Percentiles rank a stretch among this genome's conserved stretches.
Conservation (phyloP, 2,888 invertebrate genomes). For the Oasisia sp. region DNA sequence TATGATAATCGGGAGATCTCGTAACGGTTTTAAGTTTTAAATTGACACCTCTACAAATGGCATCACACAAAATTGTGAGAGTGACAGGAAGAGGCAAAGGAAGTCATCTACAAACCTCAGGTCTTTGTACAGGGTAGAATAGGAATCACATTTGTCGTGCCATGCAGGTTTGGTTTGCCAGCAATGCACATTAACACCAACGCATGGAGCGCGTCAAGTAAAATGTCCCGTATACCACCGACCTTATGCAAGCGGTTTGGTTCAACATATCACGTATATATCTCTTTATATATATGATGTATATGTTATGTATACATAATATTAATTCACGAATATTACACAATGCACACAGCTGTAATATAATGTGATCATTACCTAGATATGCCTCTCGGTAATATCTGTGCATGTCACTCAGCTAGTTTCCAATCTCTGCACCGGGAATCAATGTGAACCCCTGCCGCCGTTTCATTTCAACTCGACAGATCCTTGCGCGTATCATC, state of each 20-base stretch:
- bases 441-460: not conserved
- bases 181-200: no score
- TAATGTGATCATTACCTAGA: not conserved
- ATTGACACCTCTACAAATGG: not conserved
- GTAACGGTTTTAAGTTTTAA: not conserved
- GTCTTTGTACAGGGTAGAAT: not conserved
- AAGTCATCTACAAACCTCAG: not conserved
- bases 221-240: not conserved
- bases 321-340: not conserved
- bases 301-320: constrained; percentile 17
- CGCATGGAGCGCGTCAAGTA: not conserved
- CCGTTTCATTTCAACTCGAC: not conserved
- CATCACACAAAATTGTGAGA: not conserved
- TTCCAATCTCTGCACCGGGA: not conserved
- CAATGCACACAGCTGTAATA: not conserved
- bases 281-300: constrained; percentile 5
- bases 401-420: not conserved
- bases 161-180: no score
- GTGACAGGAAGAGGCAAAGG: not conserved
- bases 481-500: not conserved
- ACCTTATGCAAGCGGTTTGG: not conserved
- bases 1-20: not conserved
- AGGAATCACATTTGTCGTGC: not conserved
- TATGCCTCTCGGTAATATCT: not conserved
- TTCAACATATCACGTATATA: not conserved